A percentile compares a stretch with the other conserved stretches of the same genome.
Evolutionary conservation across 1,140 invertebrate species (phyloP).

Genomic region (Drosophila prosaltans): DNA sequence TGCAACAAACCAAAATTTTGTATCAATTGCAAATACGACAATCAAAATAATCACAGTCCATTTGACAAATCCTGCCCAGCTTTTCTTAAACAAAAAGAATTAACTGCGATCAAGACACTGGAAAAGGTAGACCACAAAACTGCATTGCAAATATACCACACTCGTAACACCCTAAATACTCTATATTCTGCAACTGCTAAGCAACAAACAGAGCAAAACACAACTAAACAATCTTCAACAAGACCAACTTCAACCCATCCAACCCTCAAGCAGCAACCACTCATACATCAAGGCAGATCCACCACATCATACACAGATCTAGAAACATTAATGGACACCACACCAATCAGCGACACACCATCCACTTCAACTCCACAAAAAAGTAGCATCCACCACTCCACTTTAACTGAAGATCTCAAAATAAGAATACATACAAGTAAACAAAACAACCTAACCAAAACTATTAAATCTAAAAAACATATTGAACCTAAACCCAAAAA

Average conservation of each 20-base stretch:
- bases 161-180: too few relatives aligned
- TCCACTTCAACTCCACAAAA: not conserved
- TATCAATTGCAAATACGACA: too few relatives aligned
- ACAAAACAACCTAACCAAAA: constrained; percentile 20
- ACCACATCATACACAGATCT: not conserved
- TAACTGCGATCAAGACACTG: too few relatives aligned
- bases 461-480: constrained; percentile 12
- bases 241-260: not conserved
- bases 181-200: too few relatives aligned
- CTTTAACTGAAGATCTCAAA: not conserved
- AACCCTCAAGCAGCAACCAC: not conserved
- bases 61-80: too few relatives aligned
- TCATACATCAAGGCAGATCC: not conserved
- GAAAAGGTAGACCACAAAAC: too few relatives aligned
- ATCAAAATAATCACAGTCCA: too few relatives aligned
- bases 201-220: too few relatives aligned
- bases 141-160: too few relatives aligned
- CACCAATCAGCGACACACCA: not conserved
- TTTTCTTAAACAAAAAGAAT: too few relatives aligned
- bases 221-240: not conserved
- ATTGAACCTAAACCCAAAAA: constrained; percentile 5
- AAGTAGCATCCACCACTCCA: not conserved
- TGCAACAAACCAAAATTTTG: too few relatives aligned
- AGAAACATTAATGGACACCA: constrained; percentile 1
- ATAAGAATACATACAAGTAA: constrained; percentile 13